phyloP scores from a whole-genome alignment of 2,888 invertebrate genomes.

The Nomada fabriciana region DNA sequence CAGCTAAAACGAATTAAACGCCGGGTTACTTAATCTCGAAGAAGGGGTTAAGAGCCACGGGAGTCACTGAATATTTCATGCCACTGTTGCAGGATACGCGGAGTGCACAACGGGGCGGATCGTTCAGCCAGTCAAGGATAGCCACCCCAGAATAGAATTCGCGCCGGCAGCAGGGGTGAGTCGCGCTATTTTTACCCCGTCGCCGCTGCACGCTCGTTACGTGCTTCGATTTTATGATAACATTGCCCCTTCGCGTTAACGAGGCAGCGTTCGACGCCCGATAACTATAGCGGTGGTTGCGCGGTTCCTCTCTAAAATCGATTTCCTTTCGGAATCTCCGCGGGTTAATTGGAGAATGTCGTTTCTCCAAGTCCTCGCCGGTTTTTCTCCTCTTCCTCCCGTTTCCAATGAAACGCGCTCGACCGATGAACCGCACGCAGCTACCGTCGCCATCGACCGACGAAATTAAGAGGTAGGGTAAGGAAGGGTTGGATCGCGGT shows the following conservation, averaged over 20 bases:
- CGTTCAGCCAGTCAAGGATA: slow-evolving; percentile 31
- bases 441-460: not conserved
- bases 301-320: slow-evolving; percentile 21
- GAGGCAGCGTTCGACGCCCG: slow-evolving; percentile 44
- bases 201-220: slow-evolving; percentile 34
- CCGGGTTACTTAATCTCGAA: not conserved
- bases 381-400: slow-evolving; percentile 2
- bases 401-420: slow-evolving; percentile 18
- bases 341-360: slow-evolving; percentile 37
- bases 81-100: slow-evolving; percentile 23
- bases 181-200: slow-evolving; percentile 45
- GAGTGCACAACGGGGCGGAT: slow-evolving; percentile 1
- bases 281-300: slow-evolving; percentile 33
- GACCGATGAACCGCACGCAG: not conserved
- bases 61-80: not conserved
- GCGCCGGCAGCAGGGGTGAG: slow-evolving; percentile 38
- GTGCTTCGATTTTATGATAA: slow-evolving; percentile 56
- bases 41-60: too few species aligned
- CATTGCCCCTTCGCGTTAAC: slow-evolving; percentile 30
- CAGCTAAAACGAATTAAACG: too few species aligned
- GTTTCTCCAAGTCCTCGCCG: not conserved
- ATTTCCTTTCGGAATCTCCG: slow-evolving; percentile 4
- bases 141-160: slow-evolving; percentile 33
- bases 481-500: not conserved
- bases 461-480: slow-evolving; percentile 28